A percentile compares a stretch with the other conserved stretches of the same genome.
phyloP scores from a whole-genome alignment of 2,113 vertebrate genomes.

The Isurus oxyrinchus region DNA sequence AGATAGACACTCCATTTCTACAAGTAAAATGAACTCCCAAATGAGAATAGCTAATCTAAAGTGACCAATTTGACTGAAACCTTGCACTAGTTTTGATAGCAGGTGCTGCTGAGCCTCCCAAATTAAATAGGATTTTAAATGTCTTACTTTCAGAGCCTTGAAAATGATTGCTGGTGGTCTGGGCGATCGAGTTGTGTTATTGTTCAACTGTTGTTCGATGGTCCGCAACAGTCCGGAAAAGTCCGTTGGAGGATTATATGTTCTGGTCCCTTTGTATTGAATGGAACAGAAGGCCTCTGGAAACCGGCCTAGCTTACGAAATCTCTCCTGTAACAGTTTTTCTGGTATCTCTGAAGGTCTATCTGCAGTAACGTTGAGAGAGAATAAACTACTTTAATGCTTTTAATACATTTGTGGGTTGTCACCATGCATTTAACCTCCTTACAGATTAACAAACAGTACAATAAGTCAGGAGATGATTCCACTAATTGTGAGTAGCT shows the following conservation, averaged over 20 bases:
- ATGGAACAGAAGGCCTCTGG: constrained; percentile 98
- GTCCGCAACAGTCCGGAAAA: constrained; percentile 83
- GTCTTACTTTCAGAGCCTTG: constrained; percentile 84
- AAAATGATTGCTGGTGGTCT: constrained; percentile 85
- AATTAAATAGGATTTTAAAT: background rate
- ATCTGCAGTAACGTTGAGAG: constrained; percentile 55
- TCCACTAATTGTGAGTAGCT: too few species aligned
- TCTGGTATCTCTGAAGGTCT: constrained; percentile 79
- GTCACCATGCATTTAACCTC: background rate
- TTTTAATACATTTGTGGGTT: background rate
- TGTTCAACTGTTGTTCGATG: constrained; percentile 87
- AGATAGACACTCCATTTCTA: background rate
- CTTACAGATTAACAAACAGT: background rate
- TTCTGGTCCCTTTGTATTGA: constrained; percentile 92
- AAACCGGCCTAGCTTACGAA: constrained; percentile 84
- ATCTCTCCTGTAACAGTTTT: constrained; percentile 91
- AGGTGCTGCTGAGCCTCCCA: background rate
- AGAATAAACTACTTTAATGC: background rate
- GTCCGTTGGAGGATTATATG: constrained; percentile 93
- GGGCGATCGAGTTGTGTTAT: constrained; percentile 90
- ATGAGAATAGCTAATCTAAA: background rate
- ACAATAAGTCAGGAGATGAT: background rate
- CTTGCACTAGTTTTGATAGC: background rate
- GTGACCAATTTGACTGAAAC: background rate
- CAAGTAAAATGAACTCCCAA: background rate